These are phyloP conservation scores for Aleiodes testaceus DNA, from an alignment of 2,888 invertebrate species.

Conservation along the genomic window DNA sequence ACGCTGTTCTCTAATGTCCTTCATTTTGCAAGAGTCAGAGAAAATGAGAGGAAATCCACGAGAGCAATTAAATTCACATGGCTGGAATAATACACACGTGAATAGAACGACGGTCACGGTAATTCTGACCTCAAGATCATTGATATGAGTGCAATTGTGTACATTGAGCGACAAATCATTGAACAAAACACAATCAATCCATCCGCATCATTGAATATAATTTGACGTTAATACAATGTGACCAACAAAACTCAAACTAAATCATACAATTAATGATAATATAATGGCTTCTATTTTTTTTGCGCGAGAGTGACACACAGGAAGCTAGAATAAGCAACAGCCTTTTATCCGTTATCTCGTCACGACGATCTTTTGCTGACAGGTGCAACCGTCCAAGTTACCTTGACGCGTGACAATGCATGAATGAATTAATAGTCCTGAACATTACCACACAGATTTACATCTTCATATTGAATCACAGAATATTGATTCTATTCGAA, in stretches of 20 bases:
- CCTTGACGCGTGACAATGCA: slow-evolving; percentile 70
- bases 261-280: not conserved
- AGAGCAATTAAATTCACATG: slow-evolving; percentile 66
- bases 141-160: slow-evolving; percentile 54
- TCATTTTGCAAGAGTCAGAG: slow-evolving; percentile 17
- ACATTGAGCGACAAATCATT: not conserved
- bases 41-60: slow-evolving; percentile 49
- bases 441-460: slow-evolving; percentile 62
- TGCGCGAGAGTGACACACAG: slow-evolving; percentile 14
- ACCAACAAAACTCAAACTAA: too few relatives aligned
- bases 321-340: slow-evolving; percentile 48
- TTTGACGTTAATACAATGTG: too few relatives aligned
- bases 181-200: not conserved
- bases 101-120: slow-evolving; percentile 64
- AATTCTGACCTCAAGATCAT: slow-evolving; percentile 64
- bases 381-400: slow-evolving; percentile 61
- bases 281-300: not conserved
- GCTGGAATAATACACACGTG: slow-evolving; percentile 66
- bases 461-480: slow-evolving; percentile 63
- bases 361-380: slow-evolving; percentile 67
- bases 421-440: slow-evolving; percentile 70
- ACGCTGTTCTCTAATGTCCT: not conserved
- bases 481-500: too few relatives aligned
- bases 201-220: too few relatives aligned
- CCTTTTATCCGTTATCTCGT: slow-evolving; percentile 63